Evolutionary conservation across 2,113 vertebrate genomes (phyloP).

Genomic region (Steatornis caripensis): DNA sequence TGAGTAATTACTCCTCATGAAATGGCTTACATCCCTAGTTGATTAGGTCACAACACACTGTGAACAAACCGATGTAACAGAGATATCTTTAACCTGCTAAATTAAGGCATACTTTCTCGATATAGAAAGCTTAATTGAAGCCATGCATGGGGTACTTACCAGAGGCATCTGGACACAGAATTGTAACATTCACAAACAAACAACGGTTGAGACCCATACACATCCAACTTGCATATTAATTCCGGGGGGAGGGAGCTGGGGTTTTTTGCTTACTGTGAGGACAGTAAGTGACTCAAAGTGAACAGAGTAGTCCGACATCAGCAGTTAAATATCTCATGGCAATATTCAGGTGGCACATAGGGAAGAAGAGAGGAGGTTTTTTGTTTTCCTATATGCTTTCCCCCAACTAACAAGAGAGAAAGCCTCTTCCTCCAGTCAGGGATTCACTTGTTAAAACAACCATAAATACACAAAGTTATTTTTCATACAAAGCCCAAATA

Average conservation of each 20-base stretch:
- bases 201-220: background rate
- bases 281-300: background rate
- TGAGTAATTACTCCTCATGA: slow-evolving; percentile 54
- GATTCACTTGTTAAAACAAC: background rate
- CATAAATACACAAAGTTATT: background rate
- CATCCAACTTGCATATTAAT: background rate
- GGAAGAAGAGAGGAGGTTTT: background rate
- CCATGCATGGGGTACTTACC: background rate
- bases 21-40: slow-evolving; percentile 57
- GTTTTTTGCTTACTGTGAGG: background rate
- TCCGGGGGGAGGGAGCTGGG: rapidly evolving
- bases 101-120: slow-evolving; percentile 64
- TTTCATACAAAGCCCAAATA: background rate
- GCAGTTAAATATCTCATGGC: background rate
- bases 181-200: background rate
- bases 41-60: slow-evolving; percentile 67
- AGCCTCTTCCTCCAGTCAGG: background rate
- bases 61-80: slow-evolving; percentile 68
- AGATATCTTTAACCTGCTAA: slow-evolving; percentile 70
- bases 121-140: slow-evolving; percentile 57
- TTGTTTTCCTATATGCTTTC: background rate
- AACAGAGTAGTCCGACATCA: background rate
- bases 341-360: background rate
- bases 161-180: slow-evolving; percentile 4
- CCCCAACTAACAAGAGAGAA: background rate